Evolutionary conservation across 2,888 invertebrate genomes (phyloP).

Genomic region (Deroplatys truncata): DNA sequence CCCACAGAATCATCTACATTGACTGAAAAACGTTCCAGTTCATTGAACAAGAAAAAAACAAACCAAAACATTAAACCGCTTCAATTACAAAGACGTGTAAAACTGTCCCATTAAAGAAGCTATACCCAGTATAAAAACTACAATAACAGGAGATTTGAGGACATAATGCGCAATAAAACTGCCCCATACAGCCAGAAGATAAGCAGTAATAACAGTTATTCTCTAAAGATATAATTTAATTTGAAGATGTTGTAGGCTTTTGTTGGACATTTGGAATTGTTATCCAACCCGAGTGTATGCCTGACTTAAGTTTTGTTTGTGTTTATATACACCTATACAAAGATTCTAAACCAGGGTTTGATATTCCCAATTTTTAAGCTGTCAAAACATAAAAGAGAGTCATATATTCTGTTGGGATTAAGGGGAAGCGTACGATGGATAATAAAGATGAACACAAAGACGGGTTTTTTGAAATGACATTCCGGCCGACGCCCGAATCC

Average conservation of each 20-base stretch:
- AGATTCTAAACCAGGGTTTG: background rate
- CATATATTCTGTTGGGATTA: background rate
- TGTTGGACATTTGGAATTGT: background rate
- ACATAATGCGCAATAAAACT: background rate
- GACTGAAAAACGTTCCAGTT: too few species aligned
- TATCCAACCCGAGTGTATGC: background rate
- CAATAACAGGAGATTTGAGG: background rate
- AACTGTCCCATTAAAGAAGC: background rate
- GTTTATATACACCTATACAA: background rate
- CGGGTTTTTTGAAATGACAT: background rate
- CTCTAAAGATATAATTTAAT: background rate
- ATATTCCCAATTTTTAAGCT: background rate
- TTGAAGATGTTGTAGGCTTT: background rate
- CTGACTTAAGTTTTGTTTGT: background rate
- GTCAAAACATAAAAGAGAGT: background rate
- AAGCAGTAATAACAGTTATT: background rate
- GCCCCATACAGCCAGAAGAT: background rate
- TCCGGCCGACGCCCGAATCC: background rate
- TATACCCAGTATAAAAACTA: background rate
- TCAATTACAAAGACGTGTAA: background rate
- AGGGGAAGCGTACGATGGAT: background rate
- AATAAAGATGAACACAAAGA: background rate
- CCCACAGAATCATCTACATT: too few species aligned
- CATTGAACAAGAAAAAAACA: too few species aligned
- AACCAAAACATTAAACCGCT: background rate